Base-by-base conservation (phyloP, 2,113 vertebrate genomes). In the Cettia cetti region DNA sequence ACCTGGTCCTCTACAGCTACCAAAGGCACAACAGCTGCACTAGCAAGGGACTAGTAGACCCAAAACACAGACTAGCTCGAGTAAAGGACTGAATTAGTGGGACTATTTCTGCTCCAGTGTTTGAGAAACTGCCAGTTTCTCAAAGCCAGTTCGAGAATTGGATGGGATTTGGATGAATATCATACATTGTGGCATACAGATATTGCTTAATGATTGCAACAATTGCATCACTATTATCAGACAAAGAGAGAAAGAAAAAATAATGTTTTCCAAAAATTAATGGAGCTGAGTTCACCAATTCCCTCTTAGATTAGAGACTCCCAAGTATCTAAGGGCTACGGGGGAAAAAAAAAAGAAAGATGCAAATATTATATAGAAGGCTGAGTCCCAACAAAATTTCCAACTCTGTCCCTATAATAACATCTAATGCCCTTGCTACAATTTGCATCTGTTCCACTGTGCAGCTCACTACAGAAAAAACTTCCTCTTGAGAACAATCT, bases 401-500 rank as follows among this genome's bases (percentile, higher is more conserved):
- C 90, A 92, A 9, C 15, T 19, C 52, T 80, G 30, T 95, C 66
- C 77, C 53, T 78, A 61, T 95, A 96, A 96, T 95, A 96, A 93
- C 52, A 88, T 84, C 91, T 94, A 97, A 97, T 88, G 63, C 88
- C 94, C 94, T 95, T 79, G 76, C 69, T 94, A 61, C 82, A 59
- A 23, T 84, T 53, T 30, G 71, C 97, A 96, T 97, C 95, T 97
- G 93, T 91, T 86, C 42, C 89, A 95, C 56, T 52, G 52, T 86
- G 47, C 56, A 88, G 71, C 52, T 90, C 78, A 70, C 79, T 92
- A 82, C 66, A 96, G 88, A 89, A 92, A 84, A 79, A 80, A 72
- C 84, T 96, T 94, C 77, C 96, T 96, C 96, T 53, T 0, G 96
- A 97, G 95, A 94, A 92, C 82, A 92, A 88, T 92, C 86, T 97